Evolutionary conservation across 2,888 invertebrate genomes (phyloP).

Genomic region (Parelbella ahira): DNA sequence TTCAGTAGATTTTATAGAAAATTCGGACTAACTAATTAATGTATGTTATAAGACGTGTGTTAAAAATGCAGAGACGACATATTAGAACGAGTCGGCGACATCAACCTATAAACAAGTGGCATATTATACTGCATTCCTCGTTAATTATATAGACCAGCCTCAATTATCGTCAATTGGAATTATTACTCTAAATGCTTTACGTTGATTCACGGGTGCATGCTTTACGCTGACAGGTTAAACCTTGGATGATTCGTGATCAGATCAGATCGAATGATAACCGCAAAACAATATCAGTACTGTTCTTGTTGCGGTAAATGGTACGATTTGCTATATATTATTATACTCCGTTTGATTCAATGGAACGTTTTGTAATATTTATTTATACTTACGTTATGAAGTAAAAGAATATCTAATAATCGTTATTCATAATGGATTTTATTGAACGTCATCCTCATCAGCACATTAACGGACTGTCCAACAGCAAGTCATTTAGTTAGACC

Average conservation of each 20-base stretch:
- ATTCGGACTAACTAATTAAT: too few species aligned
- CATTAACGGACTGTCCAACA: too few species aligned
- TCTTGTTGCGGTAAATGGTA: background rate
- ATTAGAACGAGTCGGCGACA: slow-evolving; percentile 28
- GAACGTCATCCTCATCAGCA: too few species aligned
- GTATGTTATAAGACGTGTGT: slow-evolving; percentile 19
- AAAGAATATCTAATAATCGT: too few species aligned
- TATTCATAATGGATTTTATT: too few species aligned
- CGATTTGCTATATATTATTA: background rate
- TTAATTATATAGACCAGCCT: slow-evolving; percentile 32
- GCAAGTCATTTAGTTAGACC: too few species aligned
- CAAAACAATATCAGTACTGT: slow-evolving; percentile 6
- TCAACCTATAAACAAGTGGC: slow-evolving; percentile 43
- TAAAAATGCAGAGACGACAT: slow-evolving; percentile 13
- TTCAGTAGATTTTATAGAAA: too few species aligned
- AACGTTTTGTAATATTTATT: too few species aligned
- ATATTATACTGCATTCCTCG: slow-evolving; percentile 33
- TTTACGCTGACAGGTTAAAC: slow-evolving; percentile 5
- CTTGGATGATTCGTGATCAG: slow-evolving; percentile 10
- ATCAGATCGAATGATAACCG: slow-evolving; percentile 16
- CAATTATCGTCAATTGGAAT: slow-evolving; percentile 26
- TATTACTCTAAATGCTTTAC: slow-evolving; percentile 15
- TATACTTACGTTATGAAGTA: too few species aligned
- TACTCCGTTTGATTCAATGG: background rate
- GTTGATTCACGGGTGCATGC: slow-evolving; percentile 10